Percentiles rank a stretch among this genome's conserved stretches.
phyloP scores from a whole-genome alignment of 2,888 invertebrate species.

The Melitaea athalia region DNA sequence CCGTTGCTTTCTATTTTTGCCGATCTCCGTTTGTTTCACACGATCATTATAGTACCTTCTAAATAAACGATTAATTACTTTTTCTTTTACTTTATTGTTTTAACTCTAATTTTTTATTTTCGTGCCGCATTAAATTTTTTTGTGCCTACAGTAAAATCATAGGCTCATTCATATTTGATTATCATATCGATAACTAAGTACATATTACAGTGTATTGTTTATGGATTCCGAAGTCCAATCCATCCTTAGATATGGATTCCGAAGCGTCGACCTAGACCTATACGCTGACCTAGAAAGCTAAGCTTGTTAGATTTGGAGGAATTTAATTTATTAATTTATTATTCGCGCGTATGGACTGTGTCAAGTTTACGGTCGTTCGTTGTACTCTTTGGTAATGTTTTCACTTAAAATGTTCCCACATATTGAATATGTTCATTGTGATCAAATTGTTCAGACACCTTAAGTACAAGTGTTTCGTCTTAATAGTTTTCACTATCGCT shows the following conservation, averaged over 20 bases:
- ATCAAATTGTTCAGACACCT: background rate
- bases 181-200: background rate
- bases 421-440: conserved; percentile 1
- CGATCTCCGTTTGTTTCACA: conserved; percentile 57
- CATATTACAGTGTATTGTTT: background rate
- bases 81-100: conserved; percentile 16
- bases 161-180: background rate
- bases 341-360: conserved; percentile 35
- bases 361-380: conserved; percentile 60
- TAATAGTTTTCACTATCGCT: background rate
- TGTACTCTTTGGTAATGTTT: conserved; percentile 41
- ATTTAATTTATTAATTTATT: conserved; percentile 19
- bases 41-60: conserved; percentile 36
- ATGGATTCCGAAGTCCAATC: background rate
- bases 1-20: conserved; percentile 81
- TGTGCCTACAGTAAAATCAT: background rate
- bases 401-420: conserved; percentile 14
- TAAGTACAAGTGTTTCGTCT: background rate
- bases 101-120: background rate
- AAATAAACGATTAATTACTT: conserved; percentile 26
- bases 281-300: conserved; percentile 15
- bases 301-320: conserved; percentile 15
- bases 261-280: conserved; percentile 12
- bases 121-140: background rate
- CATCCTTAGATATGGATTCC: conserved; percentile 3